Conservation (phyloP, 2,113 vertebrate genomes). For the Todiramphus chloris region DNA sequence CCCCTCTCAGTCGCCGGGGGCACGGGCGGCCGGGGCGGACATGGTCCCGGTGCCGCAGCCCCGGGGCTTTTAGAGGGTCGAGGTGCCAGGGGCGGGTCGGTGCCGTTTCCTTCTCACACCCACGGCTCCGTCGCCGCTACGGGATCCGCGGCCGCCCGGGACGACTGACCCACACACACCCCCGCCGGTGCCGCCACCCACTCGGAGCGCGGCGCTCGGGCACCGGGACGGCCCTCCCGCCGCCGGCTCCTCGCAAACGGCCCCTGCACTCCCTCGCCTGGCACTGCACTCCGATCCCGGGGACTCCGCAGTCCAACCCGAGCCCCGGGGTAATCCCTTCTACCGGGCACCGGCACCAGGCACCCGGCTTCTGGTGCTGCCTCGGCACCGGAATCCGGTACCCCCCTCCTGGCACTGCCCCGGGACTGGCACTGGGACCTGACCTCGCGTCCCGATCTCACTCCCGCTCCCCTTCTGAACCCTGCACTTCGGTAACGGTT, state of each 20-base stretch:
- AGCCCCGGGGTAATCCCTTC: neutral
- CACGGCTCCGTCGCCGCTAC: neutral
- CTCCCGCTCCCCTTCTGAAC: neutral
- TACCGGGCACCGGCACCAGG: neutral
- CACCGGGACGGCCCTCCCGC: neutral
- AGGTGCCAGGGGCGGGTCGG: constrained; percentile 7
- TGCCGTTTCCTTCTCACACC: constrained; percentile 19
- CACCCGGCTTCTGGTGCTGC: neutral
- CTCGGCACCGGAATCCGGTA: neutral
- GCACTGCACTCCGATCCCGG: neutral
- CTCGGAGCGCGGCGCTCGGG: neutral
- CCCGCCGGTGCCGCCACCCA: neutral
- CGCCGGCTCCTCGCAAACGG: neutral
- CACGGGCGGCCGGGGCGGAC: neutral
- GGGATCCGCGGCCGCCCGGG: neutral
- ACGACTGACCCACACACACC: neutral
- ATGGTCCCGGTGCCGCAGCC: neutral
- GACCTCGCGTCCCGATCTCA: neutral
- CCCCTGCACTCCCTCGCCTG: neutral
- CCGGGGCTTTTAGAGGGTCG: constrained; percentile 5
- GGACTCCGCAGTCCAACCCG: neutral
- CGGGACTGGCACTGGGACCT: neutral
- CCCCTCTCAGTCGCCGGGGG: neutral
- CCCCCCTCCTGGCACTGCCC: neutral
- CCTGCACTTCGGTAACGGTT: neutral